Base-by-base conservation (phyloP, 2,113 vertebrate genomes). In the Ptyas mucosa region DNA sequence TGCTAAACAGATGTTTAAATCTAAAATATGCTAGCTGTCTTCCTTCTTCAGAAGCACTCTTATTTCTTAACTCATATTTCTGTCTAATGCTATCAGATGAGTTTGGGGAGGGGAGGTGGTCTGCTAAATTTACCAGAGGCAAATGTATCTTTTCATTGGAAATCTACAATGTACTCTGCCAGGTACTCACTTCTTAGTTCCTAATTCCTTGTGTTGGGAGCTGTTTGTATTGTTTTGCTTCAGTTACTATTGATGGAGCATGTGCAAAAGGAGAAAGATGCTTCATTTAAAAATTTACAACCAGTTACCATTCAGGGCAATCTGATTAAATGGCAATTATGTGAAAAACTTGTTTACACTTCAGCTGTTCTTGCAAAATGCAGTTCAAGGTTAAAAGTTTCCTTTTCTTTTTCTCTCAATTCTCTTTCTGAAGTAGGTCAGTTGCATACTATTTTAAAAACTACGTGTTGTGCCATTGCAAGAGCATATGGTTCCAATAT, bases 1-100 rank as follows among this genome's bases (percentile, higher is more conserved):
- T 97, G 93, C 93, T 96, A 96, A 97, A 96, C 97, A 97, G 97
- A 97, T 97, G 96, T 94, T 61, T 58, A 46, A 81, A 96, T 94
- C 95, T 94, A 90, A 96, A 97, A 96, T 96, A 96, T 94, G 94
- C 96, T 96, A 92, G 96, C 96, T 96, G 96, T 96, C 96, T 97
- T 96, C 94, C 96, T 34, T 95, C 95, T 95, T 96, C 95, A 95
- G 95, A 86, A 96, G 96, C 95, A 94, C 86, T 93, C 95, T 94
- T 93, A 89, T 96, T 95, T 91, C 85, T 95, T 69, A 69, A 94
- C 87, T 93, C 95, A 94, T 93, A 89, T 96, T 95, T 91, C 88
- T 95, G 95, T 96, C 64, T 55, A 91, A 85, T 94, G 94, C 95
- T 95, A 96, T 93, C 90, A 92, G 92, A 89, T 52, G 64, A 55